These are phyloP conservation scores for Ricordea florida DNA, from an alignment of 92 coral and sea anemone species.

Conservation along the genomic window DNA sequence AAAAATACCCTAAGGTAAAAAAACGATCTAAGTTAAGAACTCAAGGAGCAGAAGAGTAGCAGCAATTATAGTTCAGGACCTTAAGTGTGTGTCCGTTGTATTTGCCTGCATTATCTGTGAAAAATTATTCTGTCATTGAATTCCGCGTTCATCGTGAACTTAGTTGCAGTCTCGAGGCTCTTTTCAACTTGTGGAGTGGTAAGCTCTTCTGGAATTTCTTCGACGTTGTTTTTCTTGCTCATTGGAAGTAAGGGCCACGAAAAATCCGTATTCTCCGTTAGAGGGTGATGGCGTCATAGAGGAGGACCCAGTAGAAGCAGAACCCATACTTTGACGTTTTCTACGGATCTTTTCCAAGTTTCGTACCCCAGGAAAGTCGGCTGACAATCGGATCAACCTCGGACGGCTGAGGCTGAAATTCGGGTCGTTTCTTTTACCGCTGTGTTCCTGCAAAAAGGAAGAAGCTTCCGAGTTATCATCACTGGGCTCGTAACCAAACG, in stretches of 20 bases:
- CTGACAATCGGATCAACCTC: conserved; percentile 69
- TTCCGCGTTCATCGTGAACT: too few relatives aligned
- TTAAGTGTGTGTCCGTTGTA: too few relatives aligned
- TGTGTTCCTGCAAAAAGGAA: conserved; percentile 41
- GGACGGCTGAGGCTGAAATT: conserved; percentile 73
- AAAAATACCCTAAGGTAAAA: too few relatives aligned
- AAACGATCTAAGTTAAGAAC: too few relatives aligned
- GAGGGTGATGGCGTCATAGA: conserved; percentile 59
- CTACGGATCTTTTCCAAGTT: conserved; percentile 82
- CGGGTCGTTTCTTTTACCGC: conserved; percentile 39
- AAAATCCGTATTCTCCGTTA: conserved; percentile 74
- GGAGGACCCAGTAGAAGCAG: conserved; percentile 66
- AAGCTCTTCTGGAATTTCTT: background rate
- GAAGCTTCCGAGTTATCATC: conserved; percentile 88
- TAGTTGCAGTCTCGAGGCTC: too few relatives aligned
- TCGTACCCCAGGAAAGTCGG: conserved; percentile 84
- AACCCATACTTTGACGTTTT: conserved; percentile 90
- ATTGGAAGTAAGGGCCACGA: conserved; percentile 76
- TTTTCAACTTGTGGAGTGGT: conserved; percentile 20
- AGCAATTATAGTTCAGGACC: too few relatives aligned
- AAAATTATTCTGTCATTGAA: too few relatives aligned
- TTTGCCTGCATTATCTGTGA: too few relatives aligned
- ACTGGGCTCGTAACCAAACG: conserved; percentile 86
- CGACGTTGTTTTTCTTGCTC: conserved; percentile 1
- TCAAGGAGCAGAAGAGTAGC: too few relatives aligned